phyloP scores from a whole-genome alignment of 2,113 vertebrate genomes.

The Drymodes brunneopygia region DNA sequence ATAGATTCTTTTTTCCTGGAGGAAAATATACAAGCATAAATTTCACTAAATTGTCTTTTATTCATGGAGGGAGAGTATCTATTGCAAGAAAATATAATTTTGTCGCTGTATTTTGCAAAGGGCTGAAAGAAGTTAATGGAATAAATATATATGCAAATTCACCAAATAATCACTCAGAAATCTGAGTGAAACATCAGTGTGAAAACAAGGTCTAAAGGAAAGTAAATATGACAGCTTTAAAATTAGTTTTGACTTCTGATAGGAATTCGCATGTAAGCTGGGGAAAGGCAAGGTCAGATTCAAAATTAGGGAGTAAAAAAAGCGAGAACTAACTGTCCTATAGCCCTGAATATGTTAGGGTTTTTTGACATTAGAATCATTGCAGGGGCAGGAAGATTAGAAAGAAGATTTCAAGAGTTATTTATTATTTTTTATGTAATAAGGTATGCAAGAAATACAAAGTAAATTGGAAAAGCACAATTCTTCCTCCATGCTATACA shows the following conservation, averaged over 20 bases:
- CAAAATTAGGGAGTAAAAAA: not conserved
- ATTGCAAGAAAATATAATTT: not conserved
- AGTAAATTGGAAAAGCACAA: not conserved
- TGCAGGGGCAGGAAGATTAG: not conserved
- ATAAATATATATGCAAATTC: not conserved
- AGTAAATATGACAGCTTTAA: not conserved
- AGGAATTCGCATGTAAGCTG: not conserved
- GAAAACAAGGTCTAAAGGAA: not conserved
- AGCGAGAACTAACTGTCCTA: not conserved
- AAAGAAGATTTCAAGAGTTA: not conserved
- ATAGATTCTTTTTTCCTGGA: not conserved
- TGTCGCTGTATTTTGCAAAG: not conserved
- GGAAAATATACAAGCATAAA: not conserved
- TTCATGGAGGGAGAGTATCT: not conserved
- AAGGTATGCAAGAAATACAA: not conserved
- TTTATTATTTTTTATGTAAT: not conserved
- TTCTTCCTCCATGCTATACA: not conserved
- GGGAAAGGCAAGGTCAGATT: not conserved
- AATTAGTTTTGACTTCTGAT: not conserved
- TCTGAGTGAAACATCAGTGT: not conserved
- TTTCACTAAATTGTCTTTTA: not conserved
- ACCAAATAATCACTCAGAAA: not conserved
- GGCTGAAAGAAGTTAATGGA: not conserved
- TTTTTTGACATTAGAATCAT: not conserved
- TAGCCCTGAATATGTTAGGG: not conserved